phyloP scores from a whole-genome alignment of 2,797 vertebrate species.

The Aselliscus stoliczkanus region DNA sequence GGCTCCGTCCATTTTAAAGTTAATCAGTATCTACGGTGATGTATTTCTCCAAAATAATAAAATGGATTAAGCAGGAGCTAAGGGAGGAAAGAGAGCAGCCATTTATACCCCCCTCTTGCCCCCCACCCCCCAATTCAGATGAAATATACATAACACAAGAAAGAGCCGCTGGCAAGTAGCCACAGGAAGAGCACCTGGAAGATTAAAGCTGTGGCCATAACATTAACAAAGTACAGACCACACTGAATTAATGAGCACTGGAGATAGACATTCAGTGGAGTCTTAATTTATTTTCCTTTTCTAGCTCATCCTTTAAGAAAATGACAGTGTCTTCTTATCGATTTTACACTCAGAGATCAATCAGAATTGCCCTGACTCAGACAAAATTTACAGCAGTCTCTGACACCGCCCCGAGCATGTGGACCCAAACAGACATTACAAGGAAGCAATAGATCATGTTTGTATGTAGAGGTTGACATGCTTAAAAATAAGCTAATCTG shows the following conservation, averaged over 20 bases:
- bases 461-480: slow-evolving; percentile 87
- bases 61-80: slow-evolving; percentile 91
- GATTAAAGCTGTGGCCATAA: slow-evolving; percentile 91
- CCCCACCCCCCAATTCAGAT: slow-evolving; percentile 77
- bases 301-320: slow-evolving; percentile 98
- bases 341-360: slow-evolving; percentile 99
- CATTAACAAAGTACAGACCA: slow-evolving; percentile 92
- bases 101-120: slow-evolving; percentile 77
- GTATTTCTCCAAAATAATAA: slow-evolving; percentile 92
- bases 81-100: slow-evolving; percentile 83
- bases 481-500: slow-evolving; percentile 98
- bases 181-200: slow-evolving; percentile 88
- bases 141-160: slow-evolving; percentile 91
- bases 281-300: slow-evolving; percentile 99
- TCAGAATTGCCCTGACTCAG: slow-evolving; percentile 98
- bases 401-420: slow-evolving; percentile 84
- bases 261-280: slow-evolving; percentile 91
- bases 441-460: slow-evolving; percentile 89
- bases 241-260: slow-evolving; percentile 92
- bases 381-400: slow-evolving; percentile 94
- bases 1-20: slow-evolving; percentile 92
- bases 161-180: slow-evolving; percentile 84
- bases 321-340: slow-evolving; percentile 99
- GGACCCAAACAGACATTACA: slow-evolving; percentile 87
- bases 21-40: slow-evolving; percentile 91